Conservation (phyloP, 2,888 invertebrate species). For the Plebejus argus region DNA sequence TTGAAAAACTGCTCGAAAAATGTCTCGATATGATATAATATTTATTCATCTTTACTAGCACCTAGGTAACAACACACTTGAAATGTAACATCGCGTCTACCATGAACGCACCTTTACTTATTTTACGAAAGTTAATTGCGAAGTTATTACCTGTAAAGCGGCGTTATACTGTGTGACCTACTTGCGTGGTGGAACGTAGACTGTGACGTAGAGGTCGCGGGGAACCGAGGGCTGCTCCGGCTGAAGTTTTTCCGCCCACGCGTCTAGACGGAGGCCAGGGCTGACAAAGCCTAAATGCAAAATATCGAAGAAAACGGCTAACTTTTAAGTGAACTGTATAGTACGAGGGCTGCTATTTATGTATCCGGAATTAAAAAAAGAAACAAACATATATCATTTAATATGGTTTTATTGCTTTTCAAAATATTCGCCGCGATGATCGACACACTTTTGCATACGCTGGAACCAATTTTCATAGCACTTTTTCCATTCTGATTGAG, state of each 20-base stretch:
- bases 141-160: background rate
- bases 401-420: no score
- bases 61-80: background rate
- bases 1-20: no score
- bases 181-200: background rate
- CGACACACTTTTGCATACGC: no score
- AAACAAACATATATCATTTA: no score
- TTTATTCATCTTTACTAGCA: background rate
- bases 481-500: no score
- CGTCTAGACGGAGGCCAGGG: slow-evolving; percentile 15
- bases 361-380: no score
- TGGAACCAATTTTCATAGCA: no score
- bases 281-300: slow-evolving; percentile 9
- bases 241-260: slow-evolving; percentile 26
- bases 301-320: background rate
- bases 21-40: no score
- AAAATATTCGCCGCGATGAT: no score
- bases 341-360: no score
- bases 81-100: background rate
- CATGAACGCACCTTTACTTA: background rate
- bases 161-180: slow-evolving; percentile 17
- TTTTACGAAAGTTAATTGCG: slow-evolving; percentile 10
- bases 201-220: slow-evolving; percentile 23
- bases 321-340: no score
- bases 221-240: background rate